Percentiles rank a stretch among this genome's conserved stretches.
Evolutionary conservation across 2,888 invertebrate species (phyloP).

Genomic region (Dimorphilus gyrociliatus): DNA sequence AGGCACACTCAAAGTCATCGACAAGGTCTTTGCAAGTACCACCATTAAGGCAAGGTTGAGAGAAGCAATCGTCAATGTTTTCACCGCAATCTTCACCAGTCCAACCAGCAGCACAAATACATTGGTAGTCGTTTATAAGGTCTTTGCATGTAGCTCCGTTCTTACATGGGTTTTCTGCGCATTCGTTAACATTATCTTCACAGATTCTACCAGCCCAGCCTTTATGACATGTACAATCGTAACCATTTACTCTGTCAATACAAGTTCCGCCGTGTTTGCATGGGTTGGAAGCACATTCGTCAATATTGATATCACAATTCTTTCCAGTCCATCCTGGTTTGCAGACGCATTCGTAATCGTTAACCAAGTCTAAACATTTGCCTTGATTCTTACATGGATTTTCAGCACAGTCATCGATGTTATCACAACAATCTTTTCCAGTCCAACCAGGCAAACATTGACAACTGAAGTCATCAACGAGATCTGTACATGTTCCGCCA

Average conservation of each 20-base stretch:
- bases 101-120: constrained; percentile 52
- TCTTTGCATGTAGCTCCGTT: constrained; percentile 69
- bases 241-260: constrained; percentile 5
- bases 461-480: constrained; percentile 4
- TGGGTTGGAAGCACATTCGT: constrained; percentile 8
- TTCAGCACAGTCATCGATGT: constrained; percentile 3
- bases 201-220: constrained; percentile 4
- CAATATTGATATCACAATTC: constrained; percentile 8
- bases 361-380: constrained; percentile 50
- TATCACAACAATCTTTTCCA: no score
- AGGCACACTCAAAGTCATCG: constrained; percentile 5
- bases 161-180: constrained; percentile 40
- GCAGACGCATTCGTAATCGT: constrained; percentile 60
- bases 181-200: constrained; percentile 50
- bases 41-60: constrained; percentile 9
- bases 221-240: constrained; percentile 2
- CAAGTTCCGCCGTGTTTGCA: constrained; percentile 6
- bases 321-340: constrained; percentile 10
- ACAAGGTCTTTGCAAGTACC: constrained; percentile 3
- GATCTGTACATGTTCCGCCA: constrained; percentile 8
- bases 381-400: no score
- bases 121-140: constrained; percentile 72
- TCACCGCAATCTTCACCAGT: constrained; percentile 32
- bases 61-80: constrained; percentile 3
- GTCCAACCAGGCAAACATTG: constrained; percentile 5